Evolutionary conservation across 2,113 vertebrate species (phyloP), one percentile per base, ranked within the genome.

Genomic region (Diphyllodes magnificus): DNA sequence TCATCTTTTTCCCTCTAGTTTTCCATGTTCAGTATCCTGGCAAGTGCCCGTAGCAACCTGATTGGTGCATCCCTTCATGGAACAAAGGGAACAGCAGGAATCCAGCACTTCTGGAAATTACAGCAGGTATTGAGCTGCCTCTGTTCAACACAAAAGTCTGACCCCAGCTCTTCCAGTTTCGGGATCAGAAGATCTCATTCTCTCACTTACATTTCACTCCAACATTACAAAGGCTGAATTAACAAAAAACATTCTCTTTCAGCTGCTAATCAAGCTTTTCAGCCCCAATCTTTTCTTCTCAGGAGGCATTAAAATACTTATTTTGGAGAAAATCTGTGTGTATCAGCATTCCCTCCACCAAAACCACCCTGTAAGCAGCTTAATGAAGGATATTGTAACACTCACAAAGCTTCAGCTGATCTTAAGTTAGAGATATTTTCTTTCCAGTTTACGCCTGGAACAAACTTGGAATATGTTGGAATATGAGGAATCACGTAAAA

Each of bases 211-310:
- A 6, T 92, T 88, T 80, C 81, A 82, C 63, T 61, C 82, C 45
- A 49, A 25, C 28, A 12, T 21, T 18, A 28, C 9, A 85, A 76
- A 15, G 49, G 85, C n/a, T 64, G 66, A 94, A 76, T 20, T 88
- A 82, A 90, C 37, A 84, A 53, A 76, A 69, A 3, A 3, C 18
- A 51, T 57, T 76, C n/a, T 44, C 75, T 94, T 85, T 76, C 70
- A 85, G 82, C 70, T 79, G 33, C 30, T 70, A 51, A 80, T 30
- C 22, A 44, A 64, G 85, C 70, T 76, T 93, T 92, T 65, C 64
- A 88, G 75, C 21, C 18, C 23, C 90, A 91, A 60, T 22, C 31
- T 92, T 86, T 86, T 94, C 82, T 93, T 83, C 92, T 92, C 68
- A 54, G 90, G 3, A 86, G 68, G 60, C 76, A 61, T 39, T 69